Conservation (phyloP, 2,888 invertebrate genomes). For the Augochlorella aurata region DNA sequence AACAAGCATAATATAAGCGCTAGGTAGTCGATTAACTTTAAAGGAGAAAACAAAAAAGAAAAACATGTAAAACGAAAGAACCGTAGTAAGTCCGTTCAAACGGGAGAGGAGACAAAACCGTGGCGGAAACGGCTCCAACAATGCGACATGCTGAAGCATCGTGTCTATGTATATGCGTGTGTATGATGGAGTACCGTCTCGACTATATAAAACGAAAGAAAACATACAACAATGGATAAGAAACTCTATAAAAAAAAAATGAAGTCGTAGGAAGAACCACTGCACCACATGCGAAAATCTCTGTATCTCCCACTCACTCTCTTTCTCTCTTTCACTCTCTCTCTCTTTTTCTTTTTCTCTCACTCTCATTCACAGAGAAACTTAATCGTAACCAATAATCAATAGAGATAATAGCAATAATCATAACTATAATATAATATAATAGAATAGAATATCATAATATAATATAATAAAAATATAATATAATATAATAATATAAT, state of each 20-base stretch:
- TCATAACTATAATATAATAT: neutral
- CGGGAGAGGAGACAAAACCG: constrained; percentile 25
- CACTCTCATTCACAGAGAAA: constrained; percentile 52
- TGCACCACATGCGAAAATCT: constrained; percentile 73
- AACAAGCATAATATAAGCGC: constrained; percentile 67
- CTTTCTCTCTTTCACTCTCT: constrained; percentile 58
- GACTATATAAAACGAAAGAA: constrained; percentile 30
- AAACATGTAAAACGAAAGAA: neutral
- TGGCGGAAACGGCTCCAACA: constrained; percentile 22
- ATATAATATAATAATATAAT: constrained; percentile 60
- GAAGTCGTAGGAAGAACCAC: constrained; percentile 55
- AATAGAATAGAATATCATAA: constrained; percentile 58
- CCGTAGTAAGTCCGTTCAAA: constrained; percentile 51
- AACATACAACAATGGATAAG: constrained; percentile 28
- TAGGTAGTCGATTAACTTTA: constrained; percentile 63
- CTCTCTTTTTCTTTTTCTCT: constrained; percentile 9
- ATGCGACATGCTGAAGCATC: constrained; percentile 29
- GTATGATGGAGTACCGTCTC: constrained; percentile 36
- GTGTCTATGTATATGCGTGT: constrained; percentile 14
- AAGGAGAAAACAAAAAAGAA: neutral
- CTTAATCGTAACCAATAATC: constrained; percentile 66
- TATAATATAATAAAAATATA: neutral
- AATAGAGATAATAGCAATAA: constrained; percentile 63
- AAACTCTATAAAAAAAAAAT: constrained; percentile 40
- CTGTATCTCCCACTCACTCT: constrained; percentile 54